Conservation (phyloP, 2,888 invertebrate genomes). For the Pristionchus mayeri region DNA sequence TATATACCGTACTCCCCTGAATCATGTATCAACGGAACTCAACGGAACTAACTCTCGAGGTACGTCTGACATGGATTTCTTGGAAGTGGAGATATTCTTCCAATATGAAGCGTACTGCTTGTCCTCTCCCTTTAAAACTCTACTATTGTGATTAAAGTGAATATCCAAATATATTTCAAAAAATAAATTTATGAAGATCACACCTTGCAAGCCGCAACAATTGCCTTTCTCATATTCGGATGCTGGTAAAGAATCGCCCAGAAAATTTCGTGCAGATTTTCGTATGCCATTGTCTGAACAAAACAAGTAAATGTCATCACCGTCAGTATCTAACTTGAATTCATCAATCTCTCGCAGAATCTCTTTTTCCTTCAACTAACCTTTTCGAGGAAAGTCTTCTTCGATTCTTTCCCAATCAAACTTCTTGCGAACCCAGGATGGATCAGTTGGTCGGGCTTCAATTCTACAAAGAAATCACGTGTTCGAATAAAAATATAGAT, state of each 20-base stretch:
- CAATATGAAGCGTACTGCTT: conserved; percentile 1
- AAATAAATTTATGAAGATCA: too few species aligned
- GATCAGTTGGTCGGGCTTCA: conserved; percentile 48
- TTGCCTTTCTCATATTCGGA: conserved; percentile 56
- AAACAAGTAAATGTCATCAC: too few species aligned
- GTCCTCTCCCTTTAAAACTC: not conserved
- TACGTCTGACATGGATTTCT: not conserved
- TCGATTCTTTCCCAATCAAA: conserved; percentile 62
- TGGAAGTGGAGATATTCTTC: conserved; percentile 12
- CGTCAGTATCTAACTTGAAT: not conserved
- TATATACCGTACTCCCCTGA: not conserved
- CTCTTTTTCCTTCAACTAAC: conserved; percentile 33
- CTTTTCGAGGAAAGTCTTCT: conserved; percentile 60
- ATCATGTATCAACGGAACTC: not conserved
- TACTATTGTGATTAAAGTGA: too few species aligned
- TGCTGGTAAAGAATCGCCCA: conserved; percentile 65
- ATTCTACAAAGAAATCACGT: conserved; percentile 50
- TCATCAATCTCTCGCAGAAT: not conserved
- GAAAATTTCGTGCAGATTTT: conserved; percentile 65
- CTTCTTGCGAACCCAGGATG: conserved; percentile 61
- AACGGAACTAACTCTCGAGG: conserved; percentile 39
- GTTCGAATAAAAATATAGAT: too few species aligned
- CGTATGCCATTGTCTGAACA: conserved; percentile 60
- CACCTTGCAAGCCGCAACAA: conserved; percentile 6
- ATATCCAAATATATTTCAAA: too few species aligned